phyloP scores from a whole-genome alignment of 1,140 invertebrate genomes.

The Ptiloglossa arizonensis region DNA sequence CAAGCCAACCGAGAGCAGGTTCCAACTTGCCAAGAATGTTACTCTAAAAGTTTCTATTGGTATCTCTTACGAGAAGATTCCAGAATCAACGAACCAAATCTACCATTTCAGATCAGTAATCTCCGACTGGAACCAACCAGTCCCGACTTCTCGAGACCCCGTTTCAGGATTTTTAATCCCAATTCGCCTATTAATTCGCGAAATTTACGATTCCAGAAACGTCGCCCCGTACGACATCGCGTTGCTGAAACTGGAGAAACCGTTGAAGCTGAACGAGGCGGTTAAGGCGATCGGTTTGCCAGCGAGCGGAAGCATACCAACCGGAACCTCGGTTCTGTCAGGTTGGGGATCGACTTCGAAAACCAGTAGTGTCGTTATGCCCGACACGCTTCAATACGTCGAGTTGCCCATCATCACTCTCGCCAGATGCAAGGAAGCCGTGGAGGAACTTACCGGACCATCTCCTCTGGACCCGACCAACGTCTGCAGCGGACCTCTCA shows the following conservation, averaged over 20 bases:
- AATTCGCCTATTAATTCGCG: too few species aligned
- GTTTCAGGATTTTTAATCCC: too few species aligned
- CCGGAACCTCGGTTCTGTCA: slow-evolving; percentile 73
- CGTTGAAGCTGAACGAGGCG: slow-evolving; percentile 75
- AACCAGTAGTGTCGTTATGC: slow-evolving; percentile 28
- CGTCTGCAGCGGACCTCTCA: slow-evolving; percentile 84
- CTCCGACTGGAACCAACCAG: too few species aligned
- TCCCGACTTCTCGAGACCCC: too few species aligned
- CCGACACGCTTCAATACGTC: slow-evolving; percentile 60
- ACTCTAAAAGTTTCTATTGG: too few species aligned
- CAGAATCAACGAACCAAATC: too few species aligned
- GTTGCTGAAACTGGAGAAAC: slow-evolving; percentile 81
- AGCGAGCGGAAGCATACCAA: slow-evolving; percentile 63
- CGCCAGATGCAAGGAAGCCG: slow-evolving; percentile 49
- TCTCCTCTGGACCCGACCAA: slow-evolving; percentile 77
- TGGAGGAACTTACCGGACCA: slow-evolving; percentile 49
- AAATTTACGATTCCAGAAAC: slow-evolving; percentile 64
- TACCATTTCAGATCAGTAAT: too few species aligned
- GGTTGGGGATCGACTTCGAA: slow-evolving; percentile 81
- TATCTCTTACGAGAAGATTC: too few species aligned
- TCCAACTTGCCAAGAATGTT: too few species aligned
- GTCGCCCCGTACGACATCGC: slow-evolving; percentile 85
- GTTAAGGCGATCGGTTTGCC: slow-evolving; percentile 82
- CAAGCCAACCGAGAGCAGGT: too few species aligned
- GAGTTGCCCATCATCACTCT: slow-evolving; percentile 57